A percentile compares a stretch with the other conserved stretches of the same genome.
Conservation (phyloP, 2,113 vertebrate genomes). For the Vulpes ferrilata region DNA sequence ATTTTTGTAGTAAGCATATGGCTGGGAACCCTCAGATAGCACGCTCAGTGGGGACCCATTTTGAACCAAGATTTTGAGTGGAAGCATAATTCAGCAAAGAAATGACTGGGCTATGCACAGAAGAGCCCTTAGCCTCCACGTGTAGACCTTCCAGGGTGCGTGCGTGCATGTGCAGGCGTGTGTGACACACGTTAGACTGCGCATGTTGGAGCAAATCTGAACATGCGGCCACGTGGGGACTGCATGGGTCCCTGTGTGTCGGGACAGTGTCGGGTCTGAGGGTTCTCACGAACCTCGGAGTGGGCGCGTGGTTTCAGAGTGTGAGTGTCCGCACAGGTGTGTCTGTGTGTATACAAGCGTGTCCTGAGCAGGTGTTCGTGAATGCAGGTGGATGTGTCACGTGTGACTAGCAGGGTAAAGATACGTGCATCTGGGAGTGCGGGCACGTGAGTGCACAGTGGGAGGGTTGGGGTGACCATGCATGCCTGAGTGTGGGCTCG, state of each 20-base stretch:
- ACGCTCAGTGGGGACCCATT: slow-evolving; percentile 66
- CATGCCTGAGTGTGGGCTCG: background rate
- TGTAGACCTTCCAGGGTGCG: background rate
- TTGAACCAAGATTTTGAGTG: slow-evolving; percentile 63
- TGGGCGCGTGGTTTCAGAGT: background rate
- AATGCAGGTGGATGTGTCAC: background rate
- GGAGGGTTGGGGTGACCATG: background rate
- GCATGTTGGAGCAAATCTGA: background rate
- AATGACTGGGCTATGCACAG: background rate
- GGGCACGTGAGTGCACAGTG: background rate
- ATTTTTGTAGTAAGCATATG: slow-evolving; percentile 83
- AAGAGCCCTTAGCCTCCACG: background rate
- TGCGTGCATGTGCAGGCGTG: background rate
- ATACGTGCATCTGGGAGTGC: background rate
- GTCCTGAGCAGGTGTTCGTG: background rate
- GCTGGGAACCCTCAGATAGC: slow-evolving; percentile 72
- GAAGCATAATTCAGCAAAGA: slow-evolving; percentile 67
- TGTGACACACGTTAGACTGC: background rate
- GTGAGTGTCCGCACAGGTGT: background rate
- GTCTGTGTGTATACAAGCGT: background rate
- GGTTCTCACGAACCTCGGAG: background rate
- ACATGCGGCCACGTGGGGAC: background rate
- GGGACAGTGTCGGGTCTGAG: background rate
- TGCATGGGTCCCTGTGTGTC: background rate
- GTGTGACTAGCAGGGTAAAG: background rate